Base-by-base conservation (phyloP, 2,888 invertebrate genomes). In the Ferdinandea cuprea region DNA sequence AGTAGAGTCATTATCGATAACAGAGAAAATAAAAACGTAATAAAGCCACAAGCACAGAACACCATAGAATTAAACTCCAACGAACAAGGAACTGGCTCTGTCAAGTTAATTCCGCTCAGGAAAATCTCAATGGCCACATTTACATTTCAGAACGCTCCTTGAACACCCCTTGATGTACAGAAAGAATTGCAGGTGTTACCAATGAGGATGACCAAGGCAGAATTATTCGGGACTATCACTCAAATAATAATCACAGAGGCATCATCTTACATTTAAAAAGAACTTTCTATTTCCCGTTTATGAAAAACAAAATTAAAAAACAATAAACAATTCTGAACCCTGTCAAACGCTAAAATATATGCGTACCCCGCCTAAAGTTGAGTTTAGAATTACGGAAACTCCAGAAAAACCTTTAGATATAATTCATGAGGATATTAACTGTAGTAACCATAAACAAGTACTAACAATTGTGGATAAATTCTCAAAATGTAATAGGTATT, bases 401-500 rank as follows among this genome's bases (percentile, higher is more conserved):
- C 21, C 46, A 21, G 46, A 46, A 46, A n/a, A 46, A 21, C 46
- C 46, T 21, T 21, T 19, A 21, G 11, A 46, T 19, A 46, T 46
- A 21, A 9, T 46, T 21, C 46, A 21, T 11, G 19, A 11, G 9
- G 46, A 46, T 15, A 40, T 1, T 21, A 28, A 25, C 25, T 25
- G 25, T 5, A 25, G 2, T 25, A 25, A 25, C 25, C 25, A 25
- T 25, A 25, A 25, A 25, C 5, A 3, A 5, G 5, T 25, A 25
- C 25, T 25, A 25, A 25, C 3, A 25, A 25, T 3, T 42, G 35
- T 11, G 3, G 35, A 35, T 11, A 35, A 9, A 59, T 59, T 59
- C 28, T 59, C 42, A 3, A 59, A 59, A 44, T 59, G 7, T 30
- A 30, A n/a, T n/a, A n/a, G n/a, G 42, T 17, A 19, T 35, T 35